phyloP scores from a whole-genome alignment of 2,797 vertebrate genomes.

The Falco biarmicus region DNA sequence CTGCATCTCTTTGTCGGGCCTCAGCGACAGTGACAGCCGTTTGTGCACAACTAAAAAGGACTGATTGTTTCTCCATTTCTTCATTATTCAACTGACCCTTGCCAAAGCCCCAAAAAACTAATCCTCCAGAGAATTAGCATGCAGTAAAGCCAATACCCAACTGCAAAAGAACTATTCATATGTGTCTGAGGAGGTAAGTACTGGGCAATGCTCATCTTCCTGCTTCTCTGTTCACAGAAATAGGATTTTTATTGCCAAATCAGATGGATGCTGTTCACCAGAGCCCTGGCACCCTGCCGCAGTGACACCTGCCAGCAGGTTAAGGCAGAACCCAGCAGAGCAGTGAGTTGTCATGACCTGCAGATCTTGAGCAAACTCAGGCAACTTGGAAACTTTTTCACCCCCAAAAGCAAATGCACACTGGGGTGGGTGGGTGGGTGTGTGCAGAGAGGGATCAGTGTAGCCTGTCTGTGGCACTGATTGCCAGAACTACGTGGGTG shows the following conservation, averaged over 20 bases:
- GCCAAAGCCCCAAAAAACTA: neutral
- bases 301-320: neutral
- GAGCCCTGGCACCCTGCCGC: neutral
- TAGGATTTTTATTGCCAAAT: neutral
- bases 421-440: no score
- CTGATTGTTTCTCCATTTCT: neutral
- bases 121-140: neutral
- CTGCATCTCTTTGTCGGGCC: neutral
- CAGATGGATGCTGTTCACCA: neutral
- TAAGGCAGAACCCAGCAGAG: neutral
- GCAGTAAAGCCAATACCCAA: fast-evolving
- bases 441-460: no score
- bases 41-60: neutral
- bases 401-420: fast-evolving
- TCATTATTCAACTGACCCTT: neutral
- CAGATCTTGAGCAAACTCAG: neutral
- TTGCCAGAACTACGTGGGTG: neutral
- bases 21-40: neutral
- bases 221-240: neutral
- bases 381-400: neutral
- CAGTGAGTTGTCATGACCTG: neutral
- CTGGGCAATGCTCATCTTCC: neutral
- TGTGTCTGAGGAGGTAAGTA: neutral
- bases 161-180: neutral
- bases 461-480: neutral